phyloP scores from a whole-genome alignment of 2,113 vertebrate genomes.

The Promerops cafer region DNA sequence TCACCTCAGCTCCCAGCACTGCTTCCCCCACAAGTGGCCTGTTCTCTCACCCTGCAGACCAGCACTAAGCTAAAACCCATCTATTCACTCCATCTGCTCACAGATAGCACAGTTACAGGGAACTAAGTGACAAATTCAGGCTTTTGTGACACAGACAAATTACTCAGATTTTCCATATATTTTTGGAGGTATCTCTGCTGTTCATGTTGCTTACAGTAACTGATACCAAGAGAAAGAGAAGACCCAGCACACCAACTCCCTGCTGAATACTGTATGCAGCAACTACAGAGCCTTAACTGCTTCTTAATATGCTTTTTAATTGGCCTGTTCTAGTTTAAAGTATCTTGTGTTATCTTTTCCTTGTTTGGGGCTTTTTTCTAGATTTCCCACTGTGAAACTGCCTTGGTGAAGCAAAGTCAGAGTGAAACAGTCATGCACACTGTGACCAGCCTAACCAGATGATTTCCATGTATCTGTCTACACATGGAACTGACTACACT shows the following conservation, averaged over 20 bases:
- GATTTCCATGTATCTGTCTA: not conserved
- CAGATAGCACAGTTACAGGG: not conserved
- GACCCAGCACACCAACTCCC: not conserved
- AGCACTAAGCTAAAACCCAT: not conserved
- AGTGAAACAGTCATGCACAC: not conserved
- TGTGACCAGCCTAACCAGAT: not conserved
- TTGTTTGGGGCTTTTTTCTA: not conserved
- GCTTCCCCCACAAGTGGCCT: not conserved
- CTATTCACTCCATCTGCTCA: not conserved
- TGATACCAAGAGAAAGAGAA: not conserved
- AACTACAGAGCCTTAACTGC: slow-evolving; percentile 21
- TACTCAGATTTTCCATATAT: not conserved
- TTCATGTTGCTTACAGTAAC: not conserved
- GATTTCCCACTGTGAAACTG: slow-evolving; percentile 26
- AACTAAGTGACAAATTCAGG: not conserved
- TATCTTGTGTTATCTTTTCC: slow-evolving; percentile 29
- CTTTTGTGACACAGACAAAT: not conserved
- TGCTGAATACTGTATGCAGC: not conserved
- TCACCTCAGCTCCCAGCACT: not conserved
- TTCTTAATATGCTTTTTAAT: slow-evolving; percentile 59
- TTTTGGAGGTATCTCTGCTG: slow-evolving; percentile 16
- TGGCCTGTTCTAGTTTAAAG: slow-evolving; percentile 36
- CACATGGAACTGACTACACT: not conserved
- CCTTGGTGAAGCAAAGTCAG: slow-evolving; percentile 26
- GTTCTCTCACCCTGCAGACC: not conserved